Percentiles rank a stretch among this genome's conserved stretches.
Conservation (phyloP, 2,888 invertebrate species). For the Ochlodes sylvanus region DNA sequence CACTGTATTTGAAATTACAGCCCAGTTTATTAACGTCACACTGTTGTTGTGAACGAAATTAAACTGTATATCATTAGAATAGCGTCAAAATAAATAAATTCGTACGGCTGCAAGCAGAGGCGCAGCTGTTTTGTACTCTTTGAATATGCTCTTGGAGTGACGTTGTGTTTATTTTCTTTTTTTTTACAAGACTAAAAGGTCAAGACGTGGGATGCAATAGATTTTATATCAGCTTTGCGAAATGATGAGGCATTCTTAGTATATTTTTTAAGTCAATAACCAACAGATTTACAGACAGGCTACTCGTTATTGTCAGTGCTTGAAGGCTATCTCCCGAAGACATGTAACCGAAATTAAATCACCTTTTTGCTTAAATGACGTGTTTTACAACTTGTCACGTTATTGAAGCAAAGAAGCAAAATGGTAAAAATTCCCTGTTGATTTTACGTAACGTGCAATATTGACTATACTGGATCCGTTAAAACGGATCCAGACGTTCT, state of each 20-base stretch:
- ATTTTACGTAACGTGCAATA: too few species aligned
- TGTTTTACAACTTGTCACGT: too few species aligned
- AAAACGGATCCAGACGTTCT: too few species aligned
- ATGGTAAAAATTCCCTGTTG: too few species aligned
- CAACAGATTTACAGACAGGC: too few species aligned
- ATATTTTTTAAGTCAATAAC: too few species aligned
- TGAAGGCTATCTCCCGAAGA: too few species aligned
- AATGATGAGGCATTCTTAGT: not conserved
- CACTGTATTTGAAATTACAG: constrained; percentile 21
- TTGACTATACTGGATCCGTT: too few species aligned
- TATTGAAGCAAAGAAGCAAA: too few species aligned
- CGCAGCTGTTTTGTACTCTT: constrained; percentile 11
- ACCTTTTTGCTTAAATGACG: too few species aligned
- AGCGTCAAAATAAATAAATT: not conserved
- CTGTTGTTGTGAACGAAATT: not conserved
- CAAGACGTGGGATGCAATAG: not conserved
- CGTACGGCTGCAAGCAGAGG: not conserved
- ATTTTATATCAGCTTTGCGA: not conserved
- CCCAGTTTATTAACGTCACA: constrained; percentile 13
- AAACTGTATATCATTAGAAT: not conserved
- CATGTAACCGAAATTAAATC: too few species aligned
- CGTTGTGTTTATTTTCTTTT: constrained; percentile 1
- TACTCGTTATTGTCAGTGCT: too few species aligned
- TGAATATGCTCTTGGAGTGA: not conserved
- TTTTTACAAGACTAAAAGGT: not conserved